Evolutionary conservation across 2,888 invertebrate species (phyloP), one percentile per base, ranked within the genome.

Genomic region (Leptopilina drosophilae): DNA sequence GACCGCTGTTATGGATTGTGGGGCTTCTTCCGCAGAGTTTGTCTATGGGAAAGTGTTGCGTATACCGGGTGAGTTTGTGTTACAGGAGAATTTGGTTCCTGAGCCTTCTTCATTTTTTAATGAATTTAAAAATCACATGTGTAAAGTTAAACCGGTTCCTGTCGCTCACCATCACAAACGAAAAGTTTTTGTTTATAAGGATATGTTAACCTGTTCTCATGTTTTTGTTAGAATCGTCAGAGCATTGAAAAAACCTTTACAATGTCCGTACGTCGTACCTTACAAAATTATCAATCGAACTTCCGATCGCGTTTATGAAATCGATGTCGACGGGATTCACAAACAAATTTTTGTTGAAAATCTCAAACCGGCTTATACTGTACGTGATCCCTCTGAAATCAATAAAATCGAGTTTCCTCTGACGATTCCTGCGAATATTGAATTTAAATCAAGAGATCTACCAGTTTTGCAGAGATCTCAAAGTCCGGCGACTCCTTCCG

Each of bases 281-380:
- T 20, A 64, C 20, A 64, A 64, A 64, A 64, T 64, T 64, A 64
- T 64, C 1, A 64, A 64, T 5, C 64, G 64, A 9, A 64, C 64
- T 15, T 64, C 64, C 4, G 64, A 64, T 64, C 64, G 64, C 20
- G 64, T 64, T 9, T 64, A 20, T 9, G 64, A 64, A 64, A 20
- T 64, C 9, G 15, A 64, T 9, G 64, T 64, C 15, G 20, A 64
- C 15, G 64, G 64, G 9, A 15, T 20, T 7, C 9, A 15, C 20
- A 15, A 20, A 3, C 64, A 64, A 9, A 20, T 64, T 64, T 64
- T 26, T 9, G 20, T 64, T 15, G 26, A 64, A n/a, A 64, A 64
- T 20, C 9, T 64, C 15, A 64, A 64, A 64, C 64, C 20, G 9
- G 64, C 64, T 9, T 20, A 15, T 20, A 15, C 9, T 15, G 15